A percentile compares a stretch with the other conserved stretches of the same genome.
Conservation (phyloP, 1,140 invertebrate species). For the Habropoda laboriosa region DNA sequence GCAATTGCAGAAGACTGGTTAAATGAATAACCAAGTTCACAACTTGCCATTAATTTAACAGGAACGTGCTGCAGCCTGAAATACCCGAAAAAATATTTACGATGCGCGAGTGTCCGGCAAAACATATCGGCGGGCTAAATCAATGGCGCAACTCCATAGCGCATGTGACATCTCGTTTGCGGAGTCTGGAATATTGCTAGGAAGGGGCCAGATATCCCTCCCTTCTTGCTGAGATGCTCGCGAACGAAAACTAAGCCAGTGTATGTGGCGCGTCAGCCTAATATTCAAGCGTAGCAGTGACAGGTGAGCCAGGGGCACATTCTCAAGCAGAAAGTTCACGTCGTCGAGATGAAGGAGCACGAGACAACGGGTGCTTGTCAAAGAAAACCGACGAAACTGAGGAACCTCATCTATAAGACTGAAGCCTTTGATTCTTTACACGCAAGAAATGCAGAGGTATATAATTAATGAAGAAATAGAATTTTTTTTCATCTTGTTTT, state of each 20-base stretch:
- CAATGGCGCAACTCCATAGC: constrained; percentile 21
- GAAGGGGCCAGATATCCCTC: not conserved
- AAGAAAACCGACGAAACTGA: constrained; percentile 84
- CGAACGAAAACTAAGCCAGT: constrained; percentile 1
- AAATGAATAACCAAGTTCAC: not conserved
- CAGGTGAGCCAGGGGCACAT: not conserved
- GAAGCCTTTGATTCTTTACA: constrained; percentile 85
- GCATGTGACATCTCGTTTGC: constrained; percentile 23
- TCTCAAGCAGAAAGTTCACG: not conserved
- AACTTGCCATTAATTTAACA: not conserved
- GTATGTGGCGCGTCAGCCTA: not conserved
- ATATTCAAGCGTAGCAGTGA: not conserved
- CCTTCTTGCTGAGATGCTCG: constrained; percentile 1
- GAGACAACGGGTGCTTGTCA: constrained; percentile 70
- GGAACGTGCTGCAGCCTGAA: too few species aligned
- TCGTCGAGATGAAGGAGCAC: constrained; percentile 74
- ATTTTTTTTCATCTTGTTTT: not conserved
- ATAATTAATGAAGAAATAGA: constrained; percentile 19
- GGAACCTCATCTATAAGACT: constrained; percentile 83
- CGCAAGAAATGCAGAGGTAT: constrained; percentile 82
- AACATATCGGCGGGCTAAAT: constrained; percentile 30
- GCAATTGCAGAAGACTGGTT: not conserved
- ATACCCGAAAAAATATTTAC: not conserved
- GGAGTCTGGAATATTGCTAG: not conserved
- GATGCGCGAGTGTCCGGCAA: not conserved